Conservation (phyloP, 2,113 vertebrate genomes). For the Columba janthina region DNA sequence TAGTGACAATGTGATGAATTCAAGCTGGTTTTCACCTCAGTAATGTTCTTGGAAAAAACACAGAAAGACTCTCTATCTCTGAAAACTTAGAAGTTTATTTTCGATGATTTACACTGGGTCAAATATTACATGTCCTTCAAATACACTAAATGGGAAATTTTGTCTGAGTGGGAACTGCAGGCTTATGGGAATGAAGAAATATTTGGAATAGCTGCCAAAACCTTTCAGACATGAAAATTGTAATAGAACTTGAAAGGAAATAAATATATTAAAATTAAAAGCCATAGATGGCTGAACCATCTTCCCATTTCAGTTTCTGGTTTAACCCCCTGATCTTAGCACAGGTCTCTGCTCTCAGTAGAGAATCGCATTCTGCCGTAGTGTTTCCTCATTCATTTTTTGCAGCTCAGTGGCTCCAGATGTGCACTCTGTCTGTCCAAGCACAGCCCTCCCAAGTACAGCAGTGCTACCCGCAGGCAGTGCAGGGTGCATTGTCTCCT, state of each 20-base stretch:
- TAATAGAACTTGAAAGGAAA: background rate
- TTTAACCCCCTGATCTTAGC: background rate
- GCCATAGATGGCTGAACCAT: background rate
- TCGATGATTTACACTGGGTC: background rate
- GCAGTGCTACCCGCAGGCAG: too few relatives aligned
- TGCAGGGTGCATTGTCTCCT: accelerated
- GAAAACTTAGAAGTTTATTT: background rate
- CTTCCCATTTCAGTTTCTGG: background rate
- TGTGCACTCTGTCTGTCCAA: accelerated
- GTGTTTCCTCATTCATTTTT: background rate
- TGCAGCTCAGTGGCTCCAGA: background rate
- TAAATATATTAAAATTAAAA: background rate
- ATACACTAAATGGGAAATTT: background rate
- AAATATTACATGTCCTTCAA: background rate
- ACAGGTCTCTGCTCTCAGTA: background rate
- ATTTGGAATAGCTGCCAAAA: background rate
- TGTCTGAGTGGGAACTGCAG: background rate
- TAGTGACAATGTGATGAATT: conserved; percentile 3
- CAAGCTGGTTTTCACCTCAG: conserved; percentile 12
- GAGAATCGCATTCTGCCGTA: accelerated
- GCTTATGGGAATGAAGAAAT: background rate
- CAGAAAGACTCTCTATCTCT: background rate
- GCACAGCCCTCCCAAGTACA: accelerated
- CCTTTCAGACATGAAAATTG: background rate
- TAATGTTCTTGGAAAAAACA: background rate